Evolutionary conservation across 1,140 invertebrate genomes (phyloP).

Genomic region (Lucilia sericata): DNA sequence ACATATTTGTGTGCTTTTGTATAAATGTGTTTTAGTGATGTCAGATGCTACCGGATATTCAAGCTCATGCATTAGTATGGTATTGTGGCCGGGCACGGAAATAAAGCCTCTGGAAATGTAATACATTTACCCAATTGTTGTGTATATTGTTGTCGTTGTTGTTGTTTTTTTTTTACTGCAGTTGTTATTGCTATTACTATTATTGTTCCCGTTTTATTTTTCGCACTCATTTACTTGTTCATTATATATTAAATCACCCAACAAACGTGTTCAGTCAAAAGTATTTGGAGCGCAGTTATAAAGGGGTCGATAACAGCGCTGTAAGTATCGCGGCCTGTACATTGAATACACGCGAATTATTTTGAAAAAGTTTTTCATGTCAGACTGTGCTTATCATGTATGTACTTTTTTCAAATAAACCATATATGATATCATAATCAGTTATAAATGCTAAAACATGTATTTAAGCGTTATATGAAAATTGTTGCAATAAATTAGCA

Average conservation of each 20-base stretch:
- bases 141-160: background rate
- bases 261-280: background rate
- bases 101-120: constrained; percentile 39
- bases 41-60: constrained; percentile 41
- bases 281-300: background rate
- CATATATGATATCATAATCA: constrained; percentile 9
- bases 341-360: background rate
- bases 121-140: constrained; percentile 40
- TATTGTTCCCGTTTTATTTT: background rate
- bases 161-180: background rate
- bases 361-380: constrained; percentile 22
- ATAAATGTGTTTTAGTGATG: background rate
- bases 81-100: constrained; percentile 39
- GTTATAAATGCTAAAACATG: background rate
- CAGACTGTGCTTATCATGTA: background rate
- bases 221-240: background rate
- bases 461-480: background rate
- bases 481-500: too few species aligned
- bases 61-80: constrained; percentile 39
- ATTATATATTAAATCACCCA: background rate
- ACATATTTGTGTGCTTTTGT: background rate
- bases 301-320: too few species aligned
- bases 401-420: background rate
- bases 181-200: background rate
- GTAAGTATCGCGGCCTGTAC: background rate